Conservation (phyloP, 2,797 vertebrate genomes). For the Alauda arvensis region DNA sequence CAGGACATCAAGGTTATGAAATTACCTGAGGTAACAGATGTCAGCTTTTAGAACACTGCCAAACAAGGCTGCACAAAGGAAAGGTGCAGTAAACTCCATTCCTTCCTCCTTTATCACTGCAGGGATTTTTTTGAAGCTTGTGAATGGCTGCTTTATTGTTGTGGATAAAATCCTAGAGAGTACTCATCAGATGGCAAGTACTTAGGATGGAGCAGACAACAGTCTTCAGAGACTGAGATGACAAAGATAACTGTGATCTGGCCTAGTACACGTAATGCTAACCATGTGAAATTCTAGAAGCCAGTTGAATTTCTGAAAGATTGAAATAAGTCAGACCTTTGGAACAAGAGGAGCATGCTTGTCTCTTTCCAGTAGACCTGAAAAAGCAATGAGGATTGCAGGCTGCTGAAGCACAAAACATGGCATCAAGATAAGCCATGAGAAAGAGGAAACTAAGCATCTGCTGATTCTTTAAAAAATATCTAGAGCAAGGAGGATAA, state of each 20-base stretch:
- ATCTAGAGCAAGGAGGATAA: not conserved
- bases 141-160: not conserved
- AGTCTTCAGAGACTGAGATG: not conserved
- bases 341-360: not conserved
- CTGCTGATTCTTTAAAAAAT: not conserved
- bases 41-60: not conserved
- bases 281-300: not conserved
- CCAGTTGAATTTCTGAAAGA: not conserved
- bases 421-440: not conserved
- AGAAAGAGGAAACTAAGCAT: not conserved
- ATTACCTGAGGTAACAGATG: not conserved
- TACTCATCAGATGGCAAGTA: not conserved
- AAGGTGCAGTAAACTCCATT: not conserved
- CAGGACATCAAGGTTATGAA: not conserved
- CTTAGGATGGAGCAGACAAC: not conserved
- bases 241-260: not conserved
- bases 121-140: not conserved
- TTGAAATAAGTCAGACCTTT: not conserved
- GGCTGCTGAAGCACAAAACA: not conserved
- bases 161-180: not conserved
- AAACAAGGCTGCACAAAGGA: not conserved
- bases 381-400: not conserved
- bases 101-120: not conserved
- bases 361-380: not conserved
- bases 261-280: not conserved